phyloP scores from a whole-genome alignment of 2,113 vertebrate species.

The Monarcha castaneiventris region DNA sequence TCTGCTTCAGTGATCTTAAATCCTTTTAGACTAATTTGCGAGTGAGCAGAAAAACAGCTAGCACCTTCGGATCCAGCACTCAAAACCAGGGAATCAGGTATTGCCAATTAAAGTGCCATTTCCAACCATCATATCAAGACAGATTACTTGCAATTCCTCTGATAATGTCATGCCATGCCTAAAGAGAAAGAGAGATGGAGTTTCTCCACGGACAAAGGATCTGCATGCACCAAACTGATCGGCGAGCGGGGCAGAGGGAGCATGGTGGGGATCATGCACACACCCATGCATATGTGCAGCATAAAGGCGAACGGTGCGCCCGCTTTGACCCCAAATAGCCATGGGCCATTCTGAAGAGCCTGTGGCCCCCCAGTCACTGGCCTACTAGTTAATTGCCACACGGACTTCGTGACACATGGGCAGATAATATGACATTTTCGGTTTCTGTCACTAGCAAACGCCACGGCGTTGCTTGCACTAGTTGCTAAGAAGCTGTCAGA shows the following conservation, averaged over 20 bases:
- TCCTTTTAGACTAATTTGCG: slow-evolving; percentile 84
- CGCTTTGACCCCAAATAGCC: slow-evolving; percentile 82
- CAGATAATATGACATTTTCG: slow-evolving; percentile 91
- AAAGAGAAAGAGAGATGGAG: slow-evolving; percentile 54
- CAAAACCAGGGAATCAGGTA: slow-evolving; percentile 75
- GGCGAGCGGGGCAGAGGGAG: slow-evolving; percentile 54
- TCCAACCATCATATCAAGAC: slow-evolving; percentile 81
- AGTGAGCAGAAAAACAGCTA: slow-evolving; percentile 83
- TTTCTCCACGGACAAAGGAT: slow-evolving; percentile 48
- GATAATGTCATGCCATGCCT: slow-evolving; percentile 77
- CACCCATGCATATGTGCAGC: slow-evolving; percentile 69
- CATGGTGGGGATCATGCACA: slow-evolving; percentile 68
- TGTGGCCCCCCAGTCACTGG: slow-evolving; percentile 93
- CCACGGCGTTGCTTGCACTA: slow-evolving; percentile 83
- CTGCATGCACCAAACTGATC: slow-evolving; percentile 24
- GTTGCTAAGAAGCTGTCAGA: slow-evolving; percentile 98
- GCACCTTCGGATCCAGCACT: slow-evolving; percentile 73
- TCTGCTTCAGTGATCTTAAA: slow-evolving; percentile 82
- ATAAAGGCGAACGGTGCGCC: slow-evolving; percentile 59
- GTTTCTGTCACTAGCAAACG: slow-evolving; percentile 85
- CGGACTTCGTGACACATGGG: slow-evolving; percentile 85
- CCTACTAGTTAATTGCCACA: slow-evolving; percentile 97
- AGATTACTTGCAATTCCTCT: slow-evolving; percentile 77
- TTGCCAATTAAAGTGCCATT: slow-evolving; percentile 78
- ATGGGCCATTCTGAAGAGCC: slow-evolving; percentile 91